A percentile compares a stretch with the other conserved stretches of the same genome.
Evolutionary conservation across 2,888 invertebrate genomes (phyloP).

Genomic region (Pseudeuparius sepicola): DNA sequence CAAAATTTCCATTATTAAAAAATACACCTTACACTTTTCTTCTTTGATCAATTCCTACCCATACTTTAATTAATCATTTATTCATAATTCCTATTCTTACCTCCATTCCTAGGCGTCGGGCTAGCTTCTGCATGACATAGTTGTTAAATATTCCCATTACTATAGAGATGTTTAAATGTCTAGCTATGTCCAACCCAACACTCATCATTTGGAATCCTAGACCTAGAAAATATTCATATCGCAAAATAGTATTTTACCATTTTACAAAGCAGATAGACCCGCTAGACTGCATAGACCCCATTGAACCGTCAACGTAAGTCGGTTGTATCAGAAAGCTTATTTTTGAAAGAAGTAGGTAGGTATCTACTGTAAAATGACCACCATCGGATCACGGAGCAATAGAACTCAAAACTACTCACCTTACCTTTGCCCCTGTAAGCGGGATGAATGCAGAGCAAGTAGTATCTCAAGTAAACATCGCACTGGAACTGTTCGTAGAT

Average conservation of each 20-base stretch:
- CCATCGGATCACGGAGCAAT: neutral
- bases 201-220: conserved; percentile 24
- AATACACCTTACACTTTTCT: too few species aligned
- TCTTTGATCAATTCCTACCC: too few species aligned
- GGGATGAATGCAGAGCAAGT: conserved; percentile 31
- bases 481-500: conserved; percentile 32
- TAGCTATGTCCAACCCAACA: conserved; percentile 31
- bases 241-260: too few species aligned
- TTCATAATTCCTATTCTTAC: conserved; percentile 11
- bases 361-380: too few species aligned
- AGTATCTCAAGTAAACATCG: conserved; percentile 32
- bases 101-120: conserved; percentile 31
- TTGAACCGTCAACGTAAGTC: too few species aligned
- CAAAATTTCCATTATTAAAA: too few species aligned
- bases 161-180: conserved; percentile 31
- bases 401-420: neutral
- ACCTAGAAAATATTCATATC: conserved; percentile 15
- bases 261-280: too few species aligned
- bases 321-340: too few species aligned
- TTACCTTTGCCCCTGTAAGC: conserved; percentile 31
- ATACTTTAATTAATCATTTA: too few species aligned
- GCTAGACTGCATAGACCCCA: too few species aligned
- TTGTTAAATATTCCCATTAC: conserved; percentile 33
- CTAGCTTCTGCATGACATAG: conserved; percentile 30
- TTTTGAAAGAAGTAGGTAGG: too few species aligned